These are phyloP conservation scores for Amaurobius ferox DNA, from an alignment of 2,888 invertebrate species.

Conservation along the genomic window DNA sequence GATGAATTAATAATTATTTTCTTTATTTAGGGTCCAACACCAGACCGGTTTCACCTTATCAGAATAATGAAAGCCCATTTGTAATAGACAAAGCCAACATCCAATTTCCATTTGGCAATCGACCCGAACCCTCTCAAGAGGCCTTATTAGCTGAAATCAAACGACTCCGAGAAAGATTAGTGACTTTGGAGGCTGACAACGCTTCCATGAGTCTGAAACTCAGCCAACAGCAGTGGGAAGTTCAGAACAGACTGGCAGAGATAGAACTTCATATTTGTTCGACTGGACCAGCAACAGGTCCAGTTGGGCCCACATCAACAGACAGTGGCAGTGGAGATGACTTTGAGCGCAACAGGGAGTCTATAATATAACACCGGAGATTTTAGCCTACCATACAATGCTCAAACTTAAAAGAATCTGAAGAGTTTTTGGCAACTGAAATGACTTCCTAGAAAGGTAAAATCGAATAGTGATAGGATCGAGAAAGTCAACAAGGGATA, in stretches of 20 bases:
- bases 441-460: not conserved
- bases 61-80: conserved; percentile 48
- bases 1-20: too few species aligned
- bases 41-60: conserved; percentile 54
- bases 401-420: not conserved
- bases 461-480: not conserved
- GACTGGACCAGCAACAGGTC: not conserved
- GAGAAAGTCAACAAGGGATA: not conserved
- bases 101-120: conserved; percentile 29
- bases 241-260: conserved; percentile 83
- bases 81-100: conserved; percentile 32
- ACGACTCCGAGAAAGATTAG: conserved; percentile 90
- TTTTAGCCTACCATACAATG: not conserved
- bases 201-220: conserved; percentile 94
- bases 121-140: conserved; percentile 81
- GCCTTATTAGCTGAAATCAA: conserved; percentile 94
- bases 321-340: conserved; percentile 80
- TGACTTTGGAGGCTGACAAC: conserved; percentile 93
- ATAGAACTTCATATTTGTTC: conserved; percentile 96
- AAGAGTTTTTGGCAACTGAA: not conserved
- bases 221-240: conserved; percentile 96
- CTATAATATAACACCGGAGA: conserved; percentile 83
- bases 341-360: conserved; percentile 93
- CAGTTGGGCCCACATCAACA: conserved; percentile 23
- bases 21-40: conserved; percentile 21